These are phyloP conservation scores for Sterrhoptilus dennistouni DNA, from an alignment of 2,113 vertebrate genomes.

Conservation along the genomic window DNA sequence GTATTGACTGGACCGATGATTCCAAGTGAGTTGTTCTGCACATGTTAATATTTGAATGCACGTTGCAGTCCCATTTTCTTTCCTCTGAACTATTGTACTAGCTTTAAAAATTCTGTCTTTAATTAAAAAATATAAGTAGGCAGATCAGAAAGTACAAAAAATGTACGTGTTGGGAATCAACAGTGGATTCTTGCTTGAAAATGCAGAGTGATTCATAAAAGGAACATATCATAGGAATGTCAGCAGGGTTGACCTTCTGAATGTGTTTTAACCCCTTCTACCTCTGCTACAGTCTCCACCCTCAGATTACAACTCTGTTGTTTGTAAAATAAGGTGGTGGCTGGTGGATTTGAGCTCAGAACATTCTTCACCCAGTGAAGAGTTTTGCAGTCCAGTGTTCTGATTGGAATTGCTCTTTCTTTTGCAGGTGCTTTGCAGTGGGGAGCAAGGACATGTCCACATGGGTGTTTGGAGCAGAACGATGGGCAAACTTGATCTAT, in stretches of 20 bases:
- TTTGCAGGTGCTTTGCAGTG: conserved; percentile 88
- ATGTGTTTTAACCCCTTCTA: background rate
- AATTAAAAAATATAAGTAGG: background rate
- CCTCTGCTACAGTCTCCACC: background rate
- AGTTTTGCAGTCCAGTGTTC: background rate
- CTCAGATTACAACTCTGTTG: background rate
- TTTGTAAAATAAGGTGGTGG: background rate
- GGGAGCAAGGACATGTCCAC: conserved; percentile 97
- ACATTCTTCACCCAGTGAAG: background rate
- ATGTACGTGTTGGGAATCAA: fast-evolving
- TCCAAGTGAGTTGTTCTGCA: conserved; percentile 81
- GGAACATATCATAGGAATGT: background rate
- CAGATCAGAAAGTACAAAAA: background rate
- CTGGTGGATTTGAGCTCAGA: background rate
- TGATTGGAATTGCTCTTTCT: background rate
- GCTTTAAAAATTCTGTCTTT: background rate
- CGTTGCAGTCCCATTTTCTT: background rate
- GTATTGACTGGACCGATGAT: conserved; percentile 96
- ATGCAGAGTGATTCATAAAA: background rate
- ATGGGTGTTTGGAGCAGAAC: conserved; percentile 95
- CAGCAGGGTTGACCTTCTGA: background rate
- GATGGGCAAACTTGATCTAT: conserved; percentile 94
- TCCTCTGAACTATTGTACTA: background rate
- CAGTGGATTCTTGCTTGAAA: background rate
- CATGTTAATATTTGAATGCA: background rate